These are phyloP conservation scores for Pogonocherus hispidulus DNA, from an alignment of 2,888 invertebrate species.

Conservation along the genomic window DNA sequence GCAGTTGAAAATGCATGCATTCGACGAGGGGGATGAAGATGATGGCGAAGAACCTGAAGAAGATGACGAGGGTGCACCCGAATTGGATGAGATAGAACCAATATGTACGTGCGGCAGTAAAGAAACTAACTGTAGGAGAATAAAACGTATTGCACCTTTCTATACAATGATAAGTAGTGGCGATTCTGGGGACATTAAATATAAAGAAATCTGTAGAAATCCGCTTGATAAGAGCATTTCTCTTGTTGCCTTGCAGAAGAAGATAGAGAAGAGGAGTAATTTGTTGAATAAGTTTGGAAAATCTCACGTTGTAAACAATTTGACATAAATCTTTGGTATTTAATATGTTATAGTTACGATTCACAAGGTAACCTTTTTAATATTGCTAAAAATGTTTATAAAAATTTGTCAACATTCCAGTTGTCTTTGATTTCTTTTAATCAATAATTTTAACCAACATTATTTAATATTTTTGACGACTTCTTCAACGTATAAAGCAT, in stretches of 20 bases:
- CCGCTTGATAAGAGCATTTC: not conserved
- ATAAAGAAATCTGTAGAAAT: not conserved
- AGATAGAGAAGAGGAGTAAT: not conserved
- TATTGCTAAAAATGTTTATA: too few species aligned
- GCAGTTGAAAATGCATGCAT: not conserved
- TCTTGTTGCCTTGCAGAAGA: not conserved
- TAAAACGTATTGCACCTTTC: not conserved
- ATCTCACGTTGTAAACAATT: not conserved
- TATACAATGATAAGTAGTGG: not conserved
- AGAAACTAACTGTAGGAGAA: not conserved
- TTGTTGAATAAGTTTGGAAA: slow-evolving; percentile 1
- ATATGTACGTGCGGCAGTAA: not conserved
- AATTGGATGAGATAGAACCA: not conserved
- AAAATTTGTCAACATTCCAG: too few species aligned
- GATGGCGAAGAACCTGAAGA: not conserved
- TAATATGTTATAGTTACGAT: too few species aligned
- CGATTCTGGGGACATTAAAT: not conserved
- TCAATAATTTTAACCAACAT: too few species aligned
- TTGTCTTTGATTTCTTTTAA: too few species aligned
- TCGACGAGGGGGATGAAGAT: not conserved
- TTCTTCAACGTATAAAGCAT: too few species aligned
- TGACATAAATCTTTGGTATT: not conserved
- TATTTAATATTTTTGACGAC: too few species aligned
- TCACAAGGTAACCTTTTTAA: too few species aligned
- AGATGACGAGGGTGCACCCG: not conserved